Evolutionary conservation across 2,113 vertebrate genomes (phyloP).

Genomic region (Potamarius usumacintae): DNA sequence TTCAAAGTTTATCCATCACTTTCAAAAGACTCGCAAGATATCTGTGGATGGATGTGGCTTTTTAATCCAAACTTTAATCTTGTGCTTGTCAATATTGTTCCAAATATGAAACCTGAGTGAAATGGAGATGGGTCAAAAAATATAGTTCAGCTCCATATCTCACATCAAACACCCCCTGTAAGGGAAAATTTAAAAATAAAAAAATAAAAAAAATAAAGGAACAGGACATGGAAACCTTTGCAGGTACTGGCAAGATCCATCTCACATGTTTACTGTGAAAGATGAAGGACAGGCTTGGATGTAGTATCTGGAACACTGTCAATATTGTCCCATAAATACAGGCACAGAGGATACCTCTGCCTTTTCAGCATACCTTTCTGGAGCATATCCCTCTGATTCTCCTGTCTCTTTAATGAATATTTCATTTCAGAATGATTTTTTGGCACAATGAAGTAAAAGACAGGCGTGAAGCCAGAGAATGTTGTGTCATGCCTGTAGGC

Average conservation of each 20-base stretch:
- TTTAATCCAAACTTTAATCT: background rate
- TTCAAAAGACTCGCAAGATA: background rate
- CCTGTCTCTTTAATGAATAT: slow-evolving; percentile 72
- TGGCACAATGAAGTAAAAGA: slow-evolving; percentile 33
- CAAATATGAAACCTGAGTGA: slow-evolving; percentile 17
- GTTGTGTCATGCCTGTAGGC: slow-evolving; percentile 58
- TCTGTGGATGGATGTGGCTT: background rate
- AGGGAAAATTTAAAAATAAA: background rate
- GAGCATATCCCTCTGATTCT: slow-evolving; percentile 62
- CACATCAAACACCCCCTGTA: background rate
- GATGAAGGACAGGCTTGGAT: slow-evolving; percentile 56
- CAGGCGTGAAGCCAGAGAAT: slow-evolving; percentile 8
- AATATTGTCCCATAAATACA: slow-evolving; percentile 57
- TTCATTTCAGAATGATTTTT: slow-evolving; percentile 69
- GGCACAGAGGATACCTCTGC: slow-evolving; percentile 36
- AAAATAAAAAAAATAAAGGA: background rate
- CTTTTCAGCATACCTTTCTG: slow-evolving; percentile 47
- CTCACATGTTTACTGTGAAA: slow-evolving; percentile 9
- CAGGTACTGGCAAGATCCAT: slow-evolving; percentile 9
- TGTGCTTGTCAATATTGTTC: background rate
- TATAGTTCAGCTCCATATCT: slow-evolving; percentile 17
- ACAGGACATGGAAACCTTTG: background rate
- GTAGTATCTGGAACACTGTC: slow-evolving; percentile 62
- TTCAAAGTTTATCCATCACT: background rate
- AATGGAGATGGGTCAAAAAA: slow-evolving; percentile 14